Percentiles rank a stretch among this genome's conserved stretches.
Conservation (phyloP, 2,888 invertebrate species). For the Desoria tigrina region DNA sequence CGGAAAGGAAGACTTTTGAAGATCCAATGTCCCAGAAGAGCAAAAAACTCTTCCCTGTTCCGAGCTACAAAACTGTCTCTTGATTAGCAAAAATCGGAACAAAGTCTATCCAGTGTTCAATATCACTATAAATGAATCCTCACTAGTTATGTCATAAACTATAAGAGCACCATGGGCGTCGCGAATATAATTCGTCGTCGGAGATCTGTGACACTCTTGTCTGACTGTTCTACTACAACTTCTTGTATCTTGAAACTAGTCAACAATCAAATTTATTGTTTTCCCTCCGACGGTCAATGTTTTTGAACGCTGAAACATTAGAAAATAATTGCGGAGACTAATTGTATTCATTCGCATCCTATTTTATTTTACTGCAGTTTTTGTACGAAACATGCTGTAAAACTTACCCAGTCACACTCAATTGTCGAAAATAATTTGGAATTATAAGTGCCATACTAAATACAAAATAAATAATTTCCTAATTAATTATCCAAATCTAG, state of each 20-base stretch:
- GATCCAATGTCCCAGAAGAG: no score
- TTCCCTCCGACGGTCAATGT: constrained; percentile 49
- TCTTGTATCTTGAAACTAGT: no score
- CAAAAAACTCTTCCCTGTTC: no score
- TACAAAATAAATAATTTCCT: constrained; percentile 10
- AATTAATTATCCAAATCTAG: constrained; percentile 13
- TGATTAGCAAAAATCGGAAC: no score
- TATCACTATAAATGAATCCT: constrained; percentile 39
- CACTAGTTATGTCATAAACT: constrained; percentile 48
- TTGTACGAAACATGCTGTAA: background rate
- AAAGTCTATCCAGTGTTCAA: constrained; percentile 50
- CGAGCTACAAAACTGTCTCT: no score
- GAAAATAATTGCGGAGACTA: background rate
- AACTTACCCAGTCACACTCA: constrained; percentile 49
- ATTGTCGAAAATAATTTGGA: constrained; percentile 45
- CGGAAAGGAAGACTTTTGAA: no score
- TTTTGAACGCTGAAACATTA: constrained; percentile 42
- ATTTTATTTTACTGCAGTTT: no score
- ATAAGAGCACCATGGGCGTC: constrained; percentile 49
- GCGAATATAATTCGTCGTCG: constrained; percentile 48
- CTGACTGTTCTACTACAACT: constrained; percentile 11
- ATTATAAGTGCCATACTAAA: constrained; percentile 45
- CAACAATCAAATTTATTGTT: constrained; percentile 44
- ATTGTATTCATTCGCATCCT: no score
- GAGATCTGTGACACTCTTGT: constrained; percentile 47